Base-by-base conservation (phyloP, 35 echinoderm and acorn worm species). In the Ophioderma brevispina region DNA sequence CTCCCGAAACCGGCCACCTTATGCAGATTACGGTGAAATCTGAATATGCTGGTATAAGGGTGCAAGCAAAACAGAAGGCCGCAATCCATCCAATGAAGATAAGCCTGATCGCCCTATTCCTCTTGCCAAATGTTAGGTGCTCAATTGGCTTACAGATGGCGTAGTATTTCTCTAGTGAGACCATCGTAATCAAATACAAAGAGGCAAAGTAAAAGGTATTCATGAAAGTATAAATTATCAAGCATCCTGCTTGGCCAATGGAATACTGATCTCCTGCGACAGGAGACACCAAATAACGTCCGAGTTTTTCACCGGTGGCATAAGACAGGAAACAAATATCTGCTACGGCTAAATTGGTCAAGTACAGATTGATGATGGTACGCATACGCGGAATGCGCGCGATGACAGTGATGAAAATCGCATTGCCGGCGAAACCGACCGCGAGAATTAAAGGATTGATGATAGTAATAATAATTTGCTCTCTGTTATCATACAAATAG, bases 81-180 rank as follows among this genome's bases (percentile, higher is more conserved):
- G 43, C 38, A 13, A 93, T 30, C 92, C 92, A 93, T 56, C 81
- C 80, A 1, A 52, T 46, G 13, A 84, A 36, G n/a, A 84, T 81
- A 13, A 93, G 40, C 46, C 89, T 88, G 34, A 76, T 41, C 0
- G 92, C 81, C 0, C 92, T 79, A 31, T 88, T 37, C 31, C 43
- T 40, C 15, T 80, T 77, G 78, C 79, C 88, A 33, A 93, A 49
- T 17, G 40, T 33, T 13, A 80, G 79, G 40, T 93, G 86, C 19
- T 77, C 70, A 79, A 93, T 89, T 31, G 92, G 92, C 36, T 79
- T 82, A 40, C 92, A 93, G 39, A 93, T 93, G 23, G 86, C 92
- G 50, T 70, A 70, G 28, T 70, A 70, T 30, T 70, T 70, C 52
- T 84, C 92, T 0, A 94, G 31, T 0, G 86, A 50, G 10, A 89